Base-by-base conservation (phyloP, 2,888 invertebrate genomes). In the Chymomyza amoena region DNA sequence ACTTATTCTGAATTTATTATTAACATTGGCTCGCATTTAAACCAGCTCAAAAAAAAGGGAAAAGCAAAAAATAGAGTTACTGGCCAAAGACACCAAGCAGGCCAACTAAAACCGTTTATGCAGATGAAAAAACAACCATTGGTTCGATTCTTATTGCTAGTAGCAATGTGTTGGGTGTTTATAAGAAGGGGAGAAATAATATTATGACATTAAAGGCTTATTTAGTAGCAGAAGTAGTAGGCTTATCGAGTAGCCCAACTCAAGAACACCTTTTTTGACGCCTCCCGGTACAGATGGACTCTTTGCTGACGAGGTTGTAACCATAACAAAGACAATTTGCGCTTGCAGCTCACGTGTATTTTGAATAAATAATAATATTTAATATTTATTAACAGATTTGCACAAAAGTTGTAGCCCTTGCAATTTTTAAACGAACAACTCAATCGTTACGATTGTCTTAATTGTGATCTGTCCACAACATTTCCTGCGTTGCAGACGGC, bases 311-410 rank as follows among this genome's bases (percentile, higher is more conserved):
- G 62, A 6, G 13, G 62, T 36, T 62, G 25, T 1, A 9, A 28
- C 13, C 56, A 32, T 28, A 16, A 28, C 52, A 61, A 15, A n/a
- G 56, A 54, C 54, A 13, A 16, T 45, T 74, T 71, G 61, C 20
- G 74, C 50, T 69, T 68, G 36, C 74, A 67, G 9, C 65, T 74
- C 74, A 74, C 74, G 74, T 71, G 71, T 67, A 74, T 69, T 71
- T 64, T 71, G 74, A 71, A 74, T 74, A 71, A 69, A 74, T 71
- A 71, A 69, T 69, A 70, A 68, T 69, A 74, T 4, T 39, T 13
- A 45, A 45, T 18, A 57, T 69, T 73, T 70, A 72, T 69, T 66
- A 66, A 51, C 18, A 25, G 68, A 54, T 60, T 64, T 64, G 28
- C n/a, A 15, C 36, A 7, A 39, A 45, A 13, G 13, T 10, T 3